phyloP scores from a whole-genome alignment of 1,140 invertebrate genomes.

The Drosophila simulans region DNA sequence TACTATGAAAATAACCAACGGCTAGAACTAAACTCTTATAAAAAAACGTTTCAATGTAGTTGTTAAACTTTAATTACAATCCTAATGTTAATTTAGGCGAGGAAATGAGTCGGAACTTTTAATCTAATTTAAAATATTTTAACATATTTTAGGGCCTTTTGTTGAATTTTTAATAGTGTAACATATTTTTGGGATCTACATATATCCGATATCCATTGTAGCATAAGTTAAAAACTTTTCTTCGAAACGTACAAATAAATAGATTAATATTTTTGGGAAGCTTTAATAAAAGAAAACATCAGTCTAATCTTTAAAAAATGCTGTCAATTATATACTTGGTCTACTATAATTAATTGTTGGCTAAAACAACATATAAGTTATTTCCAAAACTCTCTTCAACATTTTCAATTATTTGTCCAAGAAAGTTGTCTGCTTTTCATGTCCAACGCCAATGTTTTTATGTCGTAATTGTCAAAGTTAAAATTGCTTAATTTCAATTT shows the following conservation, averaged over 20 bases:
- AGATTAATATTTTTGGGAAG: too few relatives aligned
- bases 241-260: too few relatives aligned
- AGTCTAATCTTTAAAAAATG: neutral
- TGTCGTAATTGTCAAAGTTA: conserved; percentile 42
- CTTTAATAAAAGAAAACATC: neutral
- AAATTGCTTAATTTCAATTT: conserved; percentile 59
- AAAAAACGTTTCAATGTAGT: too few relatives aligned
- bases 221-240: too few relatives aligned
- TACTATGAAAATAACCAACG: too few relatives aligned
- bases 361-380: neutral
- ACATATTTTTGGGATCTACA: neutral
- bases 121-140: neutral
- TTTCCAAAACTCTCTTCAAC: neutral
- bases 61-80: too few relatives aligned
- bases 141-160: neutral
- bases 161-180: too few relatives aligned
- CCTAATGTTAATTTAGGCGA: neutral
- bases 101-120: too few relatives aligned
- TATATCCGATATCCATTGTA: too few relatives aligned
- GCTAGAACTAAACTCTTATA: too few relatives aligned
- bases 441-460: conserved; percentile 19
- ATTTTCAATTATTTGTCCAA: neutral
- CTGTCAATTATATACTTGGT: too few relatives aligned
- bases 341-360: neutral
- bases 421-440: conserved; percentile 2